Conservation (phyloP, 2,797 vertebrate genomes). For the Crenichthys baileyi region DNA sequence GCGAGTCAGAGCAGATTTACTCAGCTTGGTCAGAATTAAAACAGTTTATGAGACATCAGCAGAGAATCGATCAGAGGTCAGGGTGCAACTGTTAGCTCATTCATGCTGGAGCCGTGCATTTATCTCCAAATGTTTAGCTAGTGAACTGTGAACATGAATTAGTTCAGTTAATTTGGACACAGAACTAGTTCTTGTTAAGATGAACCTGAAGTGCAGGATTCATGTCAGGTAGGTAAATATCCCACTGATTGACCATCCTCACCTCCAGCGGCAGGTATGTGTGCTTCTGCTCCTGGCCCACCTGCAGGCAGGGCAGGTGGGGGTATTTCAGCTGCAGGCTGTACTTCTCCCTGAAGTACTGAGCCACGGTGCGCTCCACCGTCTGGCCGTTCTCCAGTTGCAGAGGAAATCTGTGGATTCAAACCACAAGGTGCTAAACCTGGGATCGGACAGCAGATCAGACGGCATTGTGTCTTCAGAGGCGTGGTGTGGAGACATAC, state of each 20-base stretch:
- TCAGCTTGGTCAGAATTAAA: too few relatives aligned
- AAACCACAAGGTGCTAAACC: slow-evolving; percentile 2
- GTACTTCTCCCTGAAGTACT: slow-evolving; percentile 99
- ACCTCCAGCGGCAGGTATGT: slow-evolving; percentile 99
- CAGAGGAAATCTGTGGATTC: slow-evolving; percentile 88
- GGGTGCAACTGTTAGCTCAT: too few relatives aligned
- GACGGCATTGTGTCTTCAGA: too few relatives aligned
- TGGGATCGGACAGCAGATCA: too few relatives aligned
- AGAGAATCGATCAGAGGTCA: too few relatives aligned
- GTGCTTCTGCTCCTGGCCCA: slow-evolving; percentile 99
- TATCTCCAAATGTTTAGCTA: too few relatives aligned
- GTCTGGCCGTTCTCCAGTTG: slow-evolving; percentile 98
- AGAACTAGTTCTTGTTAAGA: neutral
- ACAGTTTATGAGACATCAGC: too few relatives aligned
- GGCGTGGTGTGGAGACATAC: slow-evolving; percentile 75
- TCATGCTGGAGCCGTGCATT: neutral
- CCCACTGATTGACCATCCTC: slow-evolving; percentile 39
- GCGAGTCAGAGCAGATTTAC: too few relatives aligned
- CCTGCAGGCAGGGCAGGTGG: slow-evolving; percentile 97
- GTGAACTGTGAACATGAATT: neutral
- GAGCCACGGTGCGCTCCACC: slow-evolving; percentile 96
- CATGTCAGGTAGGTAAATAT: too few relatives aligned
- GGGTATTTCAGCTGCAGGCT: slow-evolving; percentile 96
- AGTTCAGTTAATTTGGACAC: neutral
- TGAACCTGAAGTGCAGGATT: too few relatives aligned